Base-by-base conservation (phyloP, 2,888 invertebrate genomes). In the Phasia obesa region DNA sequence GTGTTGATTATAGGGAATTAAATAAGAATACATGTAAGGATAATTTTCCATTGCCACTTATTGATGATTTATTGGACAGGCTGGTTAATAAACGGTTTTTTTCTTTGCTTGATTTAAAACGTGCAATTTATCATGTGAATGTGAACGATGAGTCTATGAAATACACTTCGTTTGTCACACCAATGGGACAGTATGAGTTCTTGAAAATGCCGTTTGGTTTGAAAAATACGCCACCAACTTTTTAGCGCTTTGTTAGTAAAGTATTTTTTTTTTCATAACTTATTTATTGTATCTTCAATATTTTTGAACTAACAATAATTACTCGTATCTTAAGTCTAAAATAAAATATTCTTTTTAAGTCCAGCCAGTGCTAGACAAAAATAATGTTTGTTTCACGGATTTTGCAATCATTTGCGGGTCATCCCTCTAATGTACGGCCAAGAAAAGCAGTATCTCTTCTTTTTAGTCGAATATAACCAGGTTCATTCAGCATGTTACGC, bases 141-240 rank as follows among this genome's bases (percentile, higher is more conserved):
- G 6, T 65, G 35, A 65, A 11, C 19, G 49, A 71, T 7, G 65
- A 65, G 3, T 73, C 76, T 0, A 15, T 69, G 2, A 87, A 62
- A 84, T 84, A 64, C 62, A 81, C 60, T 81, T 87, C 49, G 77
- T 81, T 47, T 60, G 80, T 57, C 1, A 76, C 75, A 7, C 67
- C 49, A 1, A 21, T 76, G 27, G 67, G 75, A 15, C 51, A 51
- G 17, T 74, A 44, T 19, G 38, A 44, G 23, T 51, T 23, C 23
- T 23, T 51, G 15, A 51, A n/a, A 38, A 84, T 84, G 84, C 81
- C 81, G 3, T 81, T 84, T 51, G 81, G 62, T 0, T 51, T 81
- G 44, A 84, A 53, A 51, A 84, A 80, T 35, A 49, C 81, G 1
- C 70, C 81, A 13, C 55, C 75, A 11, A 65, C 65, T 51, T 51